These are phyloP conservation scores for Carduelis carduelis DNA, from an alignment of 2,797 vertebrate genomes.

Conservation along the genomic window DNA sequence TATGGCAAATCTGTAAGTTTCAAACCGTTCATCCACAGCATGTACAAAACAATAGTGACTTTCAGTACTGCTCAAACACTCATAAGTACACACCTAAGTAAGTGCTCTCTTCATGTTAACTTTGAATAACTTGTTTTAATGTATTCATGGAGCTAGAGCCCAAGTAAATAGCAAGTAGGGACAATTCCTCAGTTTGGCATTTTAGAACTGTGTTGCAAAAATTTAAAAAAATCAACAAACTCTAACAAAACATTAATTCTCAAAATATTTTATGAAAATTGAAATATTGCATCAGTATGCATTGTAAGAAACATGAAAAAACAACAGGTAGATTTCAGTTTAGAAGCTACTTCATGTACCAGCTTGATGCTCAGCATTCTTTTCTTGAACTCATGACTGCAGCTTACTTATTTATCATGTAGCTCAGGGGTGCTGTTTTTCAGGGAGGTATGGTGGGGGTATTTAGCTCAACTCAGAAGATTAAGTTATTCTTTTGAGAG, in stretches of 20 bases:
- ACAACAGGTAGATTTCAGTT: not conserved
- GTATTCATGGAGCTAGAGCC: not conserved
- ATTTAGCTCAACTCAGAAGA: not conserved
- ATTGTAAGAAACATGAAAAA: not conserved
- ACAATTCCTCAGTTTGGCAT: not conserved
- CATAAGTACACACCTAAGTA: not conserved
- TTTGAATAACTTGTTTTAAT: not conserved
- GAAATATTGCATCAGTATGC: not conserved
- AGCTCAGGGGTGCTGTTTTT: not conserved
- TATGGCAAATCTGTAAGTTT: not conserved
- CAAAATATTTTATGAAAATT: not conserved
- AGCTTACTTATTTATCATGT: not conserved
- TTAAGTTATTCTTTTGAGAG: not conserved
- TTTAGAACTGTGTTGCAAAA: not conserved
- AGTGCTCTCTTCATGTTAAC: not conserved
- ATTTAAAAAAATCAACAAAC: not conserved
- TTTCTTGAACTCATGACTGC: not conserved
- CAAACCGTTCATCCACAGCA: not conserved
- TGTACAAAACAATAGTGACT: not conserved
- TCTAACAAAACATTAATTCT: not conserved
- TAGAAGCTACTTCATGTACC: not conserved
- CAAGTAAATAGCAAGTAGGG: not conserved
- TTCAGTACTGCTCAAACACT: not conserved
- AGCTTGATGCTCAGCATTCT: conserved; percentile 22
- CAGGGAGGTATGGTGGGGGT: not conserved